A percentile compares a stretch with the other conserved stretches of the same genome.
Conservation (phyloP, 1,140 invertebrate species). For the Tetramorium parvispinum region DNA sequence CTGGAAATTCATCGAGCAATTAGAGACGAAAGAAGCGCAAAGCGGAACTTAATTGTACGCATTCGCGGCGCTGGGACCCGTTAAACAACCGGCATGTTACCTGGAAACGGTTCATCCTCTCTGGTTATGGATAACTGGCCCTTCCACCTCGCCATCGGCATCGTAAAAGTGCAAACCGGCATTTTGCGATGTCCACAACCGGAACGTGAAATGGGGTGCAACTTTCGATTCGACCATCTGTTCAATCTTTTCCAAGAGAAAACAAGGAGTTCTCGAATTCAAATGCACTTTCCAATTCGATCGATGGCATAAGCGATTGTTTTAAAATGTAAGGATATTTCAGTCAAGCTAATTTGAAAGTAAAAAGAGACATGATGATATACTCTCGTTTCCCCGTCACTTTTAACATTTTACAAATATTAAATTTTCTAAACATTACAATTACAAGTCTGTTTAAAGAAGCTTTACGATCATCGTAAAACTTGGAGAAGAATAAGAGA, state of each 20-base stretch:
- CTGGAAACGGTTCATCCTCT: constrained; percentile 43
- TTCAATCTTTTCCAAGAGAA: not conserved
- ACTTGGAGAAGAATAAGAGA: not conserved
- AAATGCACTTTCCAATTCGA: not conserved
- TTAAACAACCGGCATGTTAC: constrained; percentile 69
- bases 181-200: not conserved
- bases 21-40: constrained; percentile 75
- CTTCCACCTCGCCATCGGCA: not conserved
- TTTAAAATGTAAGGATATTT: not conserved
- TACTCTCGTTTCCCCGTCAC: not conserved
- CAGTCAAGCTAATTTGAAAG: not conserved
- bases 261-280: not conserved
- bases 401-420: not conserved
- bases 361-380: not conserved
- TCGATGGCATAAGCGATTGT: not conserved
- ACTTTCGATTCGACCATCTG: constrained; percentile 30
- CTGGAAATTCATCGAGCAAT: constrained; percentile 70
- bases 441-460: not conserved
- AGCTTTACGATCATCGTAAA: not conserved
- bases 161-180: constrained; percentile 30
- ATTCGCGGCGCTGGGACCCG: constrained; percentile 73
- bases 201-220: not conserved
- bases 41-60: constrained; percentile 80
- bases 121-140: constrained; percentile 18
- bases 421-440: not conserved